Conservation (phyloP, 2,113 vertebrate species). For the Coryphaenoides rupestris region DNA sequence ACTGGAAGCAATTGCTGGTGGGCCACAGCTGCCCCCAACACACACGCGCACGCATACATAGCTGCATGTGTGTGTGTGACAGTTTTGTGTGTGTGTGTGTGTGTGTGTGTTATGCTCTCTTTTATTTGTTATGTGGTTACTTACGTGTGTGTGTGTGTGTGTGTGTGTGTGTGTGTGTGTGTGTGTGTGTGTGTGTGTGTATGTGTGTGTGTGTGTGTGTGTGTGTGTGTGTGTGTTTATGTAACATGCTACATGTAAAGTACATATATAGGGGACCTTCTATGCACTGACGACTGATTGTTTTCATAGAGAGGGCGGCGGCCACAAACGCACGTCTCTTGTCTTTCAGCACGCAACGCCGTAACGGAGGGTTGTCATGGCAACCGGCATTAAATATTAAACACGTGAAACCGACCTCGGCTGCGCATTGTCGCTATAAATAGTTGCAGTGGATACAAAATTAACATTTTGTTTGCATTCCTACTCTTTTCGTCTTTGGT, state of each 20-base stretch:
- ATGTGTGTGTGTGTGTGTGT: neutral
- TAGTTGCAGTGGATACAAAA: neutral
- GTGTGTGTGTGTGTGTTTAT: neutral
- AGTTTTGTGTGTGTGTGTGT: neutral
- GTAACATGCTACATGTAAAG: too few species aligned
- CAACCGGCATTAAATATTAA: neutral
- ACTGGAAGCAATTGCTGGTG: constrained; percentile 73
- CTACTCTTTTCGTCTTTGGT: neutral
- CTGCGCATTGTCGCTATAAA: neutral
- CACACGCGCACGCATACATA: constrained; percentile 11
- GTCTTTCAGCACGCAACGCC: too few species aligned
- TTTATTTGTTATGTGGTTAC: too few species aligned
- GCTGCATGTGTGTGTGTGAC: neutral
- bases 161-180: neutral
- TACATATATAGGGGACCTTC: too few species aligned
- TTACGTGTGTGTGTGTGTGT: neutral
- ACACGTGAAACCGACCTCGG: neutral
- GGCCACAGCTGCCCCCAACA: constrained; percentile 69
- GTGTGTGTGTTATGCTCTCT: neutral
- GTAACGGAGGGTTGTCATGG: neutral
- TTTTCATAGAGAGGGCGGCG: too few species aligned
- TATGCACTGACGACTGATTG: too few species aligned
- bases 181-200: too few species aligned
- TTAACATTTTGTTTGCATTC: neutral
- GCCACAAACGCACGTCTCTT: too few species aligned